A percentile compares a stretch with the other conserved stretches of the same genome.
Conservation (phyloP, 2,797 vertebrate genomes). For the Scomberomorus guttatus region DNA sequence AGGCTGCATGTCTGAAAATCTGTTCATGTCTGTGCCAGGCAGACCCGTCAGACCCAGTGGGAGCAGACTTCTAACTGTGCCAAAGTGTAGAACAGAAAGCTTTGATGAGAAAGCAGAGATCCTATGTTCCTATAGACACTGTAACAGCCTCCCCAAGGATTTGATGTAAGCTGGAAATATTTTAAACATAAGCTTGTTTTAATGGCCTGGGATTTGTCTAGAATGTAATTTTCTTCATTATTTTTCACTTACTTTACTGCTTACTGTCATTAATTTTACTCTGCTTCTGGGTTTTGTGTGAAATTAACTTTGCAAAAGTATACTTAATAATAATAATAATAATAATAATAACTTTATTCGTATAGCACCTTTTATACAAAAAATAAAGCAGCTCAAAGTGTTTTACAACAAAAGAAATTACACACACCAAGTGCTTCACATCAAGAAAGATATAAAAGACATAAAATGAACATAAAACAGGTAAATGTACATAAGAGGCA, state of each 20-base stretch:
- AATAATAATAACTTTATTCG: no score
- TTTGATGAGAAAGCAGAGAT: conserved; percentile 8
- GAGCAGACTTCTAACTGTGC: conserved; percentile 11
- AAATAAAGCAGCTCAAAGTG: no score
- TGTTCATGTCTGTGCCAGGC: background rate
- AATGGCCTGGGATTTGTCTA: background rate
- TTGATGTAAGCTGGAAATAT: background rate
- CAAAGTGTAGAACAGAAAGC: conserved; percentile 15
- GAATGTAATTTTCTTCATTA: background rate
- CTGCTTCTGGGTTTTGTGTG: background rate
- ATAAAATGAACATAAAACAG: no score
- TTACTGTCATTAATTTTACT: background rate
- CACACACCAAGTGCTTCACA: no score
- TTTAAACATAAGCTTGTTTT: background rate
- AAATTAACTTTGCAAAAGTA: background rate
- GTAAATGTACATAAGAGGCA: no score
- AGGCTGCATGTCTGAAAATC: background rate
- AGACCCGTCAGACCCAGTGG: background rate
- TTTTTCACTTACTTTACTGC: background rate
- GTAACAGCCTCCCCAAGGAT: background rate
- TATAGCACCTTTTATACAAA: no score
- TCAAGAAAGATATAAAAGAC: no score
- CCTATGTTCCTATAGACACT: background rate
- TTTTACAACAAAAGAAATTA: no score
- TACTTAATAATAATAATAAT: no score